A percentile compares a stretch with the other conserved stretches of the same genome.
These are phyloP conservation scores for Chirona hameri DNA, from an alignment of 2,888 invertebrate species.

Conservation along the genomic window DNA sequence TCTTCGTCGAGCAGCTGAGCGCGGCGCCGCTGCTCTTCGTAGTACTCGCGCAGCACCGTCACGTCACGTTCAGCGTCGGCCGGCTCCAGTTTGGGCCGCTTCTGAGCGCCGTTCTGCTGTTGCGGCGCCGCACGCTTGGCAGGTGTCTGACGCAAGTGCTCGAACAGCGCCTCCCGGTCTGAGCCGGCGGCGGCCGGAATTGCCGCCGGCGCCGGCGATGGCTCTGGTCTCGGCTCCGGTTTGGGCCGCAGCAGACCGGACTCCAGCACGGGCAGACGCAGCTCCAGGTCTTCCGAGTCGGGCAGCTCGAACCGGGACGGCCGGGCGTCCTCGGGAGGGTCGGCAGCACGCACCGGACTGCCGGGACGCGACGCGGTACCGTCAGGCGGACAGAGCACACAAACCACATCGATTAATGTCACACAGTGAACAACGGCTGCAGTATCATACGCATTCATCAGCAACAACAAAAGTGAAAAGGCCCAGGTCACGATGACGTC, in stretches of 20 bases:
- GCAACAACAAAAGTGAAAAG: too few relatives aligned
- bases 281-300: not conserved
- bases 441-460: too few relatives aligned
- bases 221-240: not conserved
- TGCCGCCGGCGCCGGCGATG: not conserved
- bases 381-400: too few relatives aligned
- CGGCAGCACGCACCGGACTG: slow-evolving; percentile 4
- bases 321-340: not conserved
- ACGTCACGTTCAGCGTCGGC: not conserved
- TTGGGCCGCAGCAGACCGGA: not conserved
- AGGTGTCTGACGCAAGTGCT: slow-evolving; percentile 1
- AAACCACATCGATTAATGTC: too few relatives aligned
- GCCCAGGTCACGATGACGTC: too few relatives aligned
- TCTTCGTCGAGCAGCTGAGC: not conserved
- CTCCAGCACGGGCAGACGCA: not conserved
- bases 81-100: not conserved
- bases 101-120: not conserved
- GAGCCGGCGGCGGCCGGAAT: not conserved
- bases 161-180: not conserved
- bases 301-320: slow-evolving; percentile 7
- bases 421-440: too few relatives aligned
- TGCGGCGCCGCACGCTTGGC: not conserved
- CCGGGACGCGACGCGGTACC: too few relatives aligned
- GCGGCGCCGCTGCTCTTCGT: not conserved
- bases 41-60: not conserved